Evolutionary conservation across 2,113 vertebrate species (phyloP).

Genomic region (Malurus alboscapulatus): DNA sequence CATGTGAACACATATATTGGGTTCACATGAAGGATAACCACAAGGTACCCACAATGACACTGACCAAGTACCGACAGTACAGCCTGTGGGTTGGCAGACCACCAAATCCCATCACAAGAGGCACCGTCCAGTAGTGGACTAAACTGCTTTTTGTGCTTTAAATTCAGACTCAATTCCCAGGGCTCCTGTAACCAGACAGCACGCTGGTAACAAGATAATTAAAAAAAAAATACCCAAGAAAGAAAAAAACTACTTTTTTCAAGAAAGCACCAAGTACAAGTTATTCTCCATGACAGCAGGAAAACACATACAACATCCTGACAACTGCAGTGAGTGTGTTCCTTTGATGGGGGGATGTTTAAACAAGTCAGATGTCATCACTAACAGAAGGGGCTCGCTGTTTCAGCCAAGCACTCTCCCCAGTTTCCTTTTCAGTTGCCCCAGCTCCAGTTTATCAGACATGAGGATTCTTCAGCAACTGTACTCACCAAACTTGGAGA

Average conservation of each 20-base stretch:
- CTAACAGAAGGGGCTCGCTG: rapidly evolving
- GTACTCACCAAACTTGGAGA: slow-evolving; percentile 86
- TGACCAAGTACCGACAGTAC: not conserved
- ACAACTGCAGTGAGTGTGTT: not conserved
- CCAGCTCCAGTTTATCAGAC: not conserved
- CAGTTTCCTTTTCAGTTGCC: not conserved
- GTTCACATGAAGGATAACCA: not conserved
- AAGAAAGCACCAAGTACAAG: not conserved
- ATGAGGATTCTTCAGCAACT: rapidly evolving
- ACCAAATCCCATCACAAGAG: not conserved
- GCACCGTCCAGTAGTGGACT: not conserved
- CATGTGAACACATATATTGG: rapidly evolving
- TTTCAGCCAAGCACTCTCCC: not conserved
- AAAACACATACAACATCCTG: not conserved
- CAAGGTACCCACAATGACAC: too few species aligned
- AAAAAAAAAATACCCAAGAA: not conserved
- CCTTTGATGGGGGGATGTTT: not conserved
- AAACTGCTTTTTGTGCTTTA: not conserved
- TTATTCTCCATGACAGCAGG: too few species aligned
- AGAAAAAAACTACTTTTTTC: rapidly evolving
- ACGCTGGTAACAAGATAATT: rapidly evolving
- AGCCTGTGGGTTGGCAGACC: not conserved
- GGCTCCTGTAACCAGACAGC: not conserved
- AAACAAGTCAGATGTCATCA: not conserved
- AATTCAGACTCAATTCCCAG: not conserved